Conservation (phyloP, 2,888 invertebrate genomes). For the Perizoma affinitatum region DNA sequence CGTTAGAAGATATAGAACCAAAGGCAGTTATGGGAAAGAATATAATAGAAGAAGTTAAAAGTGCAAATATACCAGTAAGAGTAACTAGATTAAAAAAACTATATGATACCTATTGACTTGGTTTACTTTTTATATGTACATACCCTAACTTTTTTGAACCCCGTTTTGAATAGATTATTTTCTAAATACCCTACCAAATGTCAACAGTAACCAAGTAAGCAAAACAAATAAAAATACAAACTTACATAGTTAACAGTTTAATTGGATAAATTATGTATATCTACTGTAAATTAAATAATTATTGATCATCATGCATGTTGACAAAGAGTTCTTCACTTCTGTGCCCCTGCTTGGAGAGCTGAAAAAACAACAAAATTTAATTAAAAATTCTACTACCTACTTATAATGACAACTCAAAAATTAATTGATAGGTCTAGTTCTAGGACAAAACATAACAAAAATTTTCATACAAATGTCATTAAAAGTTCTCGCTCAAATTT, state of each 20-base stretch:
- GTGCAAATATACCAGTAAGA: conserved; percentile 77
- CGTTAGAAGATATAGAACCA: conserved; percentile 84
- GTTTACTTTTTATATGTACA: conserved; percentile 11
- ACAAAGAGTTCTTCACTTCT: conserved; percentile 50
- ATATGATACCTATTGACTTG: conserved; percentile 23
- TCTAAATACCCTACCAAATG: too few relatives aligned
- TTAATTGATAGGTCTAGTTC: too few relatives aligned
- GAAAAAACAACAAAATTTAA: conserved; percentile 43
- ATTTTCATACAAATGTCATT: neutral
- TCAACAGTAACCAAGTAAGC: too few relatives aligned
- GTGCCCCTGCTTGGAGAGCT: conserved; percentile 58
- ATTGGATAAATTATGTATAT: conserved; percentile 47
- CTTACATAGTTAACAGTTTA: conserved; percentile 41
- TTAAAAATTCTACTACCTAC: neutral
- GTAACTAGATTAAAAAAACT: conserved; percentile 61
- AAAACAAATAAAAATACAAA: neutral
- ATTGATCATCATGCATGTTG: conserved; percentile 57
- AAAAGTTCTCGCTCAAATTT: neutral
- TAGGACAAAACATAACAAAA: conserved; percentile 13
- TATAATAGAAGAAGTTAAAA: conserved; percentile 82
- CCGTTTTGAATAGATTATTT: too few relatives aligned
- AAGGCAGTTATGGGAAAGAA: conserved; percentile 86
- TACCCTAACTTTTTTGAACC: neutral
- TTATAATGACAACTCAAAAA: too few relatives aligned
- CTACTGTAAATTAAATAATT: conserved; percentile 55